Evolutionary conservation across 2,113 vertebrate genomes (phyloP).

Genomic region (Polypterus senegalus): DNA sequence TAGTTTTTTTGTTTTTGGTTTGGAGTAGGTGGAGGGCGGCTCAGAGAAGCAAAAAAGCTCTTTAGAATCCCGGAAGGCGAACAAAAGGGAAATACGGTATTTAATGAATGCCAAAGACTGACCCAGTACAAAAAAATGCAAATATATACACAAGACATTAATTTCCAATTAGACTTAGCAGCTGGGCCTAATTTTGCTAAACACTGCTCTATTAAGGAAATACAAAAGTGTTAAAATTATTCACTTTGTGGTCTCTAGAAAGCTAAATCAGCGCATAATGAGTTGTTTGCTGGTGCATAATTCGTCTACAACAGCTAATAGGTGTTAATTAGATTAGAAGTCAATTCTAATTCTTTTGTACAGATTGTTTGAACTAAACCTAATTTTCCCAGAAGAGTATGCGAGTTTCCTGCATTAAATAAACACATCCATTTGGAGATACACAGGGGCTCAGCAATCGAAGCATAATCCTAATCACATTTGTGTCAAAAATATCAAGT

Average conservation of each 20-base stretch:
- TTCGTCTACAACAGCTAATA: constrained; percentile 73
- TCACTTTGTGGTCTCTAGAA: constrained; percentile 32
- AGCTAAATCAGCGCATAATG: constrained; percentile 72
- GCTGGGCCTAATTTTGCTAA: constrained; percentile 24
- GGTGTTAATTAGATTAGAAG: constrained; percentile 83
- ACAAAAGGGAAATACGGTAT: too few species aligned
- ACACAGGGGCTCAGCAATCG: constrained; percentile 20
- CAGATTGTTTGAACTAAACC: constrained; percentile 68
- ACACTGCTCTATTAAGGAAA: constrained; percentile 26
- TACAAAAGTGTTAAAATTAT: constrained; percentile 29
- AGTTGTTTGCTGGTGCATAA: constrained; percentile 65
- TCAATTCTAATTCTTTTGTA: constrained; percentile 63
- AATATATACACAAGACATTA: constrained; percentile 6
- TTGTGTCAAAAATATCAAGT: constrained; percentile 3
- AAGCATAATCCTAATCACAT: constrained; percentile 18
- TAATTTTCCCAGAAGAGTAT: constrained; percentile 67
- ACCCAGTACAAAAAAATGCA: not conserved
- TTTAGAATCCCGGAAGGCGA: too few species aligned
- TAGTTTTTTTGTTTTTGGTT: too few species aligned
- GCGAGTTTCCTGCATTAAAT: constrained; percentile 65
- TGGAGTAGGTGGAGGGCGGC: too few species aligned
- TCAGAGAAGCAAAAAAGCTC: too few species aligned
- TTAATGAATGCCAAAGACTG: too few species aligned
- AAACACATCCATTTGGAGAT: constrained; percentile 58
- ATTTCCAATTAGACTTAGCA: constrained; percentile 19